Evolutionary conservation across 2,113 vertebrate genomes (phyloP), one percentile per base, ranked within the genome.

Genomic region (Peromyscus californicus): DNA sequence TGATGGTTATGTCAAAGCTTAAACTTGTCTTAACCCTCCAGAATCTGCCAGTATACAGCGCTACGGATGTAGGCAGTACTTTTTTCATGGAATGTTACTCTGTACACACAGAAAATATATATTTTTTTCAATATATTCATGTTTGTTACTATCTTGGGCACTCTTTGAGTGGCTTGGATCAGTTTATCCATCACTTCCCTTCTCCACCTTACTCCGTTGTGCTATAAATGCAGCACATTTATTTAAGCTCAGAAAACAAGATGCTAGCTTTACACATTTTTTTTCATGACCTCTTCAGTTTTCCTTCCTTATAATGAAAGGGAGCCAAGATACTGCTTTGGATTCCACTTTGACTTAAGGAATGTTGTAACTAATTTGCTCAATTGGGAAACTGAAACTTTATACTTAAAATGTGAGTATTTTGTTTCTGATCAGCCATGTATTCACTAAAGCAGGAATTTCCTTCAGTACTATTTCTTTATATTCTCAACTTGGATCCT

Each of bases 21-120:
- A 48, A 5, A 59, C 5, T 31, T 83, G 9, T 7, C 1, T 22
- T 26, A 31, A 0, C 10, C 6, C 22, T 2, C 16, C 17, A 31
- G 9, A n/a, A 6, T 15, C 31, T 82, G 15, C 10, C 15, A 82
- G 31, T 72, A 0, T 36, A 59, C 39, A 36, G 21, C 15, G 1
- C 2, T 36, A 16, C 63, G 1, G 13, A 74, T 13, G 3, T 11
- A 80, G 10, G 0, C 21, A 59, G 13, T 51, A 4, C 8, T 59
- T 29, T 48, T 80, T 59, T 36, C 31, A 39, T 10, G 31, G 1
- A 74, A 74, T 13, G 3, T 7, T 31, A 7, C 4, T 70, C 24
- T 10, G 10, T 76, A 12, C 45, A 15, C 0, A 7, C 0, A 24
- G 17, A 39, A 63, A 39, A n/a, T n/a, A 48, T 48, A 48, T 82